Percentiles rank a stretch among this genome's conserved stretches.
Evolutionary conservation across 1,140 invertebrate genomes (phyloP).

Genomic region (Drosophila carrolli): DNA sequence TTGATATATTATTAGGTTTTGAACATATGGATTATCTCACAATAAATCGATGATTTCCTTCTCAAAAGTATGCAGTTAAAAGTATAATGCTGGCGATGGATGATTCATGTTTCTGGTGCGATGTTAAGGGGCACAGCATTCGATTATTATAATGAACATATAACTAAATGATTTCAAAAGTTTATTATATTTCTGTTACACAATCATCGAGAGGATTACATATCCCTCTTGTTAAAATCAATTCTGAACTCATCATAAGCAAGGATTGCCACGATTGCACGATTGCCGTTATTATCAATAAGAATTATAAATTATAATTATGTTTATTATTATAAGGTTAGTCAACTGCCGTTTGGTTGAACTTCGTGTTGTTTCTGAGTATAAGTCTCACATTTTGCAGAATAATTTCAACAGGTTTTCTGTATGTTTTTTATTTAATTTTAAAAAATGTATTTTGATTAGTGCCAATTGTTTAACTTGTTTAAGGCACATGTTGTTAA

Average conservation of each 20-base stretch:
- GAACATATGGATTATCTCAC: constrained; percentile 49
- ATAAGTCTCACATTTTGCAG: constrained; percentile 51
- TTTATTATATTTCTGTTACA: constrained; percentile 28
- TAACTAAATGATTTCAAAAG: constrained; percentile 40
- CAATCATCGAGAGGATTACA: constrained; percentile 40
- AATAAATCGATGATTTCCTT: constrained; percentile 28
- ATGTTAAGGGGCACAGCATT: constrained; percentile 57
- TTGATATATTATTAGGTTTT: constrained; percentile 31
- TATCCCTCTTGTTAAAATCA: constrained; percentile 25
- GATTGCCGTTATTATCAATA: constrained; percentile 67
- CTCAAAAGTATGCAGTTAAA: constrained; percentile 31
- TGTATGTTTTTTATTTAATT: constrained; percentile 27
- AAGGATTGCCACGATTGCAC: constrained; percentile 74
- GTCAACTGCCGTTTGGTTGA: constrained; percentile 4
- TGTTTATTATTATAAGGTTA: constrained; percentile 40
- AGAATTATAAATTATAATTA: constrained; percentile 47
- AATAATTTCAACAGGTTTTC: constrained; percentile 63
- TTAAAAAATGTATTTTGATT: constrained; percentile 47
- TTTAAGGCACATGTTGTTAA: constrained; percentile 65
- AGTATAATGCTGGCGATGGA: constrained; percentile 38
- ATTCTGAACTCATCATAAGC: constrained; percentile 45
- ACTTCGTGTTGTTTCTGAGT: constrained; percentile 55
- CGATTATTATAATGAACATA: constrained; percentile 37
- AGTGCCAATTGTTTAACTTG: constrained; percentile 27
- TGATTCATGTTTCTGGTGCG: constrained; percentile 48